phyloP scores from a whole-genome alignment of 2,888 invertebrate genomes.

The Monoplex corrugatus region DNA sequence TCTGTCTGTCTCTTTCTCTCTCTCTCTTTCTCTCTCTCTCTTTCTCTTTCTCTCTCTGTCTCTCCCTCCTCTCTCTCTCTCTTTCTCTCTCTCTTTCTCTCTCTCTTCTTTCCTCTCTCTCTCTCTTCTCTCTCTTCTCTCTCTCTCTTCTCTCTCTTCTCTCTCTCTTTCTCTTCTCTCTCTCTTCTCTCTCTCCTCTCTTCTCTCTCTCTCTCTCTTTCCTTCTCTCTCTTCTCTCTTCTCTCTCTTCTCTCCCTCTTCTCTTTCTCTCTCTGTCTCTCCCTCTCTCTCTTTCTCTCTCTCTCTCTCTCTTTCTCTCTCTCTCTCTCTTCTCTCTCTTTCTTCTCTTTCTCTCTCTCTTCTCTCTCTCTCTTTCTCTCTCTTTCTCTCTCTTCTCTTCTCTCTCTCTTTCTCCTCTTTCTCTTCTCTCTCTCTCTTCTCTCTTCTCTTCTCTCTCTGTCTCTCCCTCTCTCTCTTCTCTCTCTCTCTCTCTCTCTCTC shows the following conservation, averaged over 20 bases:
- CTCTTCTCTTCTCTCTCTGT: not conserved
- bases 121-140: not conserved
- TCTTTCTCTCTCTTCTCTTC: no score
- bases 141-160: no score
- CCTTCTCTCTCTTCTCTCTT: not conserved
- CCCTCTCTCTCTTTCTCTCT: not conserved
- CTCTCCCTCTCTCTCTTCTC: constrained; percentile 15
- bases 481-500: not conserved
- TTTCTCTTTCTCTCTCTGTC: constrained; percentile 36
- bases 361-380: no score
- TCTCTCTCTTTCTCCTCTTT: not conserved
- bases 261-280: not conserved
- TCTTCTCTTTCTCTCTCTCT: no score
- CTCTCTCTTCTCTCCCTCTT: not conserved
- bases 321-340: constrained; percentile 2
- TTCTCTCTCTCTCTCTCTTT: constrained; percentile 43
- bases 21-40: not conserved
- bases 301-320: not conserved
- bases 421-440: not conserved
- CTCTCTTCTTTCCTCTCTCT: constrained; percentile 36
- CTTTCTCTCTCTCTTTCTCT: constrained; percentile 30
- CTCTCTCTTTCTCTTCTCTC: no score
- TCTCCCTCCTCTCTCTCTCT: constrained; percentile 40
- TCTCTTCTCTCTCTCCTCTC: no score
- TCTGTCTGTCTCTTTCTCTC: no score